Evolutionary conservation across 1,140 invertebrate genomes (phyloP), one percentile per base, ranked within the genome.

Genomic region (Drosophila dunni): DNA sequence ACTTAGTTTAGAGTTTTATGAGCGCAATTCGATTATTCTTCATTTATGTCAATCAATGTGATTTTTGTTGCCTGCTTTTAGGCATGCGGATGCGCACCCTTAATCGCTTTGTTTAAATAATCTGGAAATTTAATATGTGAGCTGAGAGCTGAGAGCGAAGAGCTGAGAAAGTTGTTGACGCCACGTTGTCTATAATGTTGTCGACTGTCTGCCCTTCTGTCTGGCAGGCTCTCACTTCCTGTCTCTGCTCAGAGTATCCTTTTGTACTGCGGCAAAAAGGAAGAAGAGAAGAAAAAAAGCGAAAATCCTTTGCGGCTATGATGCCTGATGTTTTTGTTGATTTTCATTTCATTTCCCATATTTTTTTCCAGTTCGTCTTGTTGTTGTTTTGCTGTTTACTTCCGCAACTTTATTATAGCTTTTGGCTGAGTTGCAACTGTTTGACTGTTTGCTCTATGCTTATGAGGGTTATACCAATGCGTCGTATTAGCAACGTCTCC

Each of bases 11-110:
- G 81, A 88, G 79, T 88, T 89, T 90, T 90, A 90, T 82, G 77
- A 72, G 73, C 74, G 70, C 75, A 91, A 91, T 89, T 91, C 89
- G 90, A 91, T 91, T 91, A 91, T 91, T 91, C 89, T 91, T 91
- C 89, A 91, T 91, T 91, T 91, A 79, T 76, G 89, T 91, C 89
- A 91, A 91, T 91, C 89, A 91, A 79, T 68, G 62, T 50, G 70
- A 77, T 74, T 77, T 77, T 24, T 67, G 78, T 40, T 81, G 44
- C 53, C 56, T 53, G 81, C 64, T 72, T 75, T 82, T 79, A 79
- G 75, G 9, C 57, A 51, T 46, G 51, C n/a, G 36, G 29, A 58
- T 46, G 46, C 36, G 65, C 61, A 62, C 50, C 66, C 71, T 74
- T 69, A 74, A 74, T 69, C 66, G 65, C 44, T 34, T 20, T 73